These are phyloP conservation scores for Mus pahari DNA, from an alignment of 2,113 vertebrate species.

Conservation along the genomic window DNA sequence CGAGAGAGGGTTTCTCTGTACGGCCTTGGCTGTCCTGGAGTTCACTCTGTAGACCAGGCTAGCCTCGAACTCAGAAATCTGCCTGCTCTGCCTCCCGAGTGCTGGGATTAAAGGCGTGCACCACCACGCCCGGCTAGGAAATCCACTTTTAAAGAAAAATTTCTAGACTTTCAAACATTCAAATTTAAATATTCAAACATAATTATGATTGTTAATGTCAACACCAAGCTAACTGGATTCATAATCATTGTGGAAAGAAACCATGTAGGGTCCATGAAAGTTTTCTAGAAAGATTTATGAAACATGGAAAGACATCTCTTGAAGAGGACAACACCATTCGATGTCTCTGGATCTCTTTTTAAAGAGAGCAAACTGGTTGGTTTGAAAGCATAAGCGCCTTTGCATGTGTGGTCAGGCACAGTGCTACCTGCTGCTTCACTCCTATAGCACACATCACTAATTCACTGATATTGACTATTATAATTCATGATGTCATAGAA, in stretches of 20 bases:
- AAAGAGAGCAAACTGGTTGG: background rate
- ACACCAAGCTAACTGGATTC: background rate
- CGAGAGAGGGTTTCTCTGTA: too few relatives aligned
- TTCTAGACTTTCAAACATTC: background rate
- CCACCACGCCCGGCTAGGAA: too few relatives aligned
- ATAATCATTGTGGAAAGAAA: background rate
- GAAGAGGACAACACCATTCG: background rate
- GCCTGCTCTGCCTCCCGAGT: too few relatives aligned
- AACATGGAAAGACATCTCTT: background rate
- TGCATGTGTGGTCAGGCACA: background rate
- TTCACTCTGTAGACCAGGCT: too few relatives aligned
- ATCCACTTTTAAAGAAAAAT: background rate
- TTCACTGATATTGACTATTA: background rate
- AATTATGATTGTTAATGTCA: background rate
- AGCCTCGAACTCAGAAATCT: too few relatives aligned
- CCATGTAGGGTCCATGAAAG: background rate
- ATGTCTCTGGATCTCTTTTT: background rate
- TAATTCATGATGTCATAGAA: background rate
- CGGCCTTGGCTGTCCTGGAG: too few relatives aligned
- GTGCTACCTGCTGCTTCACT: background rate
- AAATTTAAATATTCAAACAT: background rate
- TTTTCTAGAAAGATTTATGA: background rate
- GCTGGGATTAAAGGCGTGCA: too few relatives aligned
- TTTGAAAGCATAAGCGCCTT: accelerated
- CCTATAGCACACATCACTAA: background rate